Conservation (phyloP, 2,888 invertebrate genomes). For the Drosophila anceps region DNA sequence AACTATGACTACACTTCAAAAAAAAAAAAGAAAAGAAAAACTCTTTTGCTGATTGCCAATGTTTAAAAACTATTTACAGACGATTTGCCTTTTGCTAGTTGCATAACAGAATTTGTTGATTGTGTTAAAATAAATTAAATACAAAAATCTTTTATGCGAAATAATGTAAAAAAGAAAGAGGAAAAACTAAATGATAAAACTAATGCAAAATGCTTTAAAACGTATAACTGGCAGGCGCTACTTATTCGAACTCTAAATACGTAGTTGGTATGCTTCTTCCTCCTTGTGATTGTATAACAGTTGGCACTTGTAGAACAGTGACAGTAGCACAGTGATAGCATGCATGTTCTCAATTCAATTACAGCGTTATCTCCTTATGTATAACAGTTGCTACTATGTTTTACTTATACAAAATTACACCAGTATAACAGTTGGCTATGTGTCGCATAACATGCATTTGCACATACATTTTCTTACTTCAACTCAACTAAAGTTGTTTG, state of each 20-base stretch:
- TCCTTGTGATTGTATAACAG: conserved; percentile 39
- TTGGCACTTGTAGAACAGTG: conserved; percentile 43
- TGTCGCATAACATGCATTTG: not conserved
- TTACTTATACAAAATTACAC: not conserved
- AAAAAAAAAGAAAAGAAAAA: conserved; percentile 5
- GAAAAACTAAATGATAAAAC: conserved; percentile 17
- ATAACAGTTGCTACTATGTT: not conserved
- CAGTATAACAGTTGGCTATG: conserved; percentile 15
- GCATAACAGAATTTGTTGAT: conserved; percentile 20
- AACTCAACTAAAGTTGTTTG: not conserved
- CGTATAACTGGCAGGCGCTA: conserved; percentile 35
- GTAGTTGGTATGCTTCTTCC: conserved; percentile 10
- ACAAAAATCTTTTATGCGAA: conserved; percentile 1
- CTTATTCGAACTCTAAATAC: conserved; percentile 43
- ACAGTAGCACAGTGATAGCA: too few species aligned
- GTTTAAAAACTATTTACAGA: conserved; percentile 37
- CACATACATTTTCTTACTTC: not conserved
- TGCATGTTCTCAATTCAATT: not conserved
- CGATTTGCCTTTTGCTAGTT: conserved; percentile 20
- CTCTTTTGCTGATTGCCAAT: conserved; percentile 8
- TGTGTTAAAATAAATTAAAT: conserved; percentile 28
- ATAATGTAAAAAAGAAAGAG: conserved; percentile 1
- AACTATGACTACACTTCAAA: conserved; percentile 34
- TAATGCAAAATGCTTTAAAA: conserved; percentile 24
- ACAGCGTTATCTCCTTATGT: not conserved